These are phyloP conservation scores for Drosophila willistoni DNA, from an alignment of 1,140 invertebrate species.

Conservation along the genomic window DNA sequence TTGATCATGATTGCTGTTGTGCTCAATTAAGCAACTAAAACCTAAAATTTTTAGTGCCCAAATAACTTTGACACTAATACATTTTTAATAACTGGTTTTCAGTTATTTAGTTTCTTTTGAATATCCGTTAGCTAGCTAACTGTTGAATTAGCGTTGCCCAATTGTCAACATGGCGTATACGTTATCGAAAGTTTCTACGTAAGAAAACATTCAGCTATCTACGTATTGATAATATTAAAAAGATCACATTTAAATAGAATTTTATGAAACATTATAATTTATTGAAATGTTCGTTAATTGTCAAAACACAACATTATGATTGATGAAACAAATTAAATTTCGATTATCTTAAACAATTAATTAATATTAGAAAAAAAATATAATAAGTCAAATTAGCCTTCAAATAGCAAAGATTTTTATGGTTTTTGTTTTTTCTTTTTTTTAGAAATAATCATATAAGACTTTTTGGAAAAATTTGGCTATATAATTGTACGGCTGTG, in stretches of 20 bases:
- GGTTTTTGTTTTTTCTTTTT: too few species aligned
- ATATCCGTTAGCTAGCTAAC: not conserved
- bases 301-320: not conserved
- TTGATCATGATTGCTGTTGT: not conserved
- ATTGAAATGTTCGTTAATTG: slow-evolving; percentile 2
- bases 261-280: not conserved
- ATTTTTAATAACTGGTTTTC: not conserved
- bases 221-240: not conserved
- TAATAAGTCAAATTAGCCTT: not conserved
- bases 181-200: too few species aligned
- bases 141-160: not conserved
- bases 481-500: slow-evolving; percentile 76
- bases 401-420: not conserved
- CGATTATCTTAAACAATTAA: not conserved
- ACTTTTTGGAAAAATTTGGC: not conserved
- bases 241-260: too few species aligned
- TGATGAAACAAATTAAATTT: slow-evolving; percentile 1
- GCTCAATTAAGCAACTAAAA: not conserved
- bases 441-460: too few species aligned
- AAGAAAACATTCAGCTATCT: not conserved
- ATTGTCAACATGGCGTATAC: not conserved
- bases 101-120: not conserved
- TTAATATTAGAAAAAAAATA: slow-evolving; percentile 2
- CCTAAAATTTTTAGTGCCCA: not conserved
- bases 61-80: not conserved